Percentiles rank a stretch among this genome's conserved stretches.
Evolutionary conservation across 2,888 invertebrate genomes (phyloP).

Genomic region (Sphaerophoria taeniata): DNA sequence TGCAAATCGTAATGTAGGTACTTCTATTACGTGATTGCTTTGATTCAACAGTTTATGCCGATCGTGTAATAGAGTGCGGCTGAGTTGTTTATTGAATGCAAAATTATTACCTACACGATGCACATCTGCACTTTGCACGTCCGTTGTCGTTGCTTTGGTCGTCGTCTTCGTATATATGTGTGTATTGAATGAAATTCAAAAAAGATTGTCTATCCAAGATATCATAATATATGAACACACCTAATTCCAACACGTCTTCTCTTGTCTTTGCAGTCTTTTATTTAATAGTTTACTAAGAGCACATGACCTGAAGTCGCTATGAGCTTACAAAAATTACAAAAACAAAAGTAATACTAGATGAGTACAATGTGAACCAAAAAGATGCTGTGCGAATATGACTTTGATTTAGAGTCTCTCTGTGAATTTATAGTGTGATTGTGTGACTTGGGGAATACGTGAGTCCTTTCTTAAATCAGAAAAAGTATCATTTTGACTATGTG

Average conservation of each 20-base stretch:
- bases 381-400: conserved; percentile 49
- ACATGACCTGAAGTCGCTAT: conserved; percentile 38
- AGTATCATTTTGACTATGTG: conserved; percentile 64
- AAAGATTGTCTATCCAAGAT: conserved; percentile 61
- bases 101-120: conserved; percentile 53
- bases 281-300: conserved; percentile 34
- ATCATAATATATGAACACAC: conserved; percentile 42
- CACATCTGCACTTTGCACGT: neutral
- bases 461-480: conserved; percentile 51
- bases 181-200: conserved; percentile 33
- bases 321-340: conserved; percentile 15
- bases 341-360: neutral
- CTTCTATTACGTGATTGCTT: conserved; percentile 49
- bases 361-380: conserved; percentile 2
- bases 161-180: too few relatives aligned
- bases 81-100: conserved; percentile 60
- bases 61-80: conserved; percentile 71
- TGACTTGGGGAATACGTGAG: conserved; percentile 53
- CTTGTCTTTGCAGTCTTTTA: conserved; percentile 5
- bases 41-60: conserved; percentile 74
- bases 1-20: conserved; percentile 8
- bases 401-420: conserved; percentile 20
- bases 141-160: neutral
- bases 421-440: conserved; percentile 19
- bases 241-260: conserved; percentile 52